Conservation (phyloP, 2,113 vertebrate species). For the Brachyhypopomus gauderio region DNA sequence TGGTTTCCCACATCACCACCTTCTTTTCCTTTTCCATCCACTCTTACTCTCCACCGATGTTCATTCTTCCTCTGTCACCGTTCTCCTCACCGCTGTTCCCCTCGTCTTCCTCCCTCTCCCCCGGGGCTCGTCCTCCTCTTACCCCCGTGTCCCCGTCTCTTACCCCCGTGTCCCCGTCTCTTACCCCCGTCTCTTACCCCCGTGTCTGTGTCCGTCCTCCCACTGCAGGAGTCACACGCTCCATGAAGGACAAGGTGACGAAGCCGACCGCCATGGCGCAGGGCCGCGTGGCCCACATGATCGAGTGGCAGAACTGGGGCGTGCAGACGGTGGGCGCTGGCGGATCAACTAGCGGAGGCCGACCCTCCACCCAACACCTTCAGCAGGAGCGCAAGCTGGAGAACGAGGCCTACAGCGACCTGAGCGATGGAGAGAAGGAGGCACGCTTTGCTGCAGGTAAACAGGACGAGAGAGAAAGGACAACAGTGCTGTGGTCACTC, state of each 20-base stretch:
- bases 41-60: not conserved
- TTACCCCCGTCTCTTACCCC: constrained; percentile 42
- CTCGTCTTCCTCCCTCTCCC: constrained; percentile 1
- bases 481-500: not conserved
- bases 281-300: constrained; percentile 97
- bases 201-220: constrained; percentile 10
- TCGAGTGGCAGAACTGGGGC: constrained; percentile 98
- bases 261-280: constrained; percentile 96
- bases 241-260: constrained; percentile 97
- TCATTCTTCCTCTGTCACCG: not conserved
- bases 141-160: constrained; percentile 26
- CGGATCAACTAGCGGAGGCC: constrained; percentile 64
- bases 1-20: not conserved
- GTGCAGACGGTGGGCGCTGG: constrained; percentile 76
- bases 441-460: constrained; percentile 94
- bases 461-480: not conserved
- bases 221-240: constrained; percentile 83
- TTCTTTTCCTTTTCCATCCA: not conserved
- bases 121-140: not conserved
- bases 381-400: constrained; percentile 88
- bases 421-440: constrained; percentile 97
- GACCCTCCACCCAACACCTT: constrained; percentile 81
- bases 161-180: too few relatives aligned
- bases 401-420: constrained; percentile 93
- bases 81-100: constrained; percentile 3